Evolutionary conservation across 2,888 invertebrate genomes (phyloP).

Genomic region (Syrphus vitripennis): DNA sequence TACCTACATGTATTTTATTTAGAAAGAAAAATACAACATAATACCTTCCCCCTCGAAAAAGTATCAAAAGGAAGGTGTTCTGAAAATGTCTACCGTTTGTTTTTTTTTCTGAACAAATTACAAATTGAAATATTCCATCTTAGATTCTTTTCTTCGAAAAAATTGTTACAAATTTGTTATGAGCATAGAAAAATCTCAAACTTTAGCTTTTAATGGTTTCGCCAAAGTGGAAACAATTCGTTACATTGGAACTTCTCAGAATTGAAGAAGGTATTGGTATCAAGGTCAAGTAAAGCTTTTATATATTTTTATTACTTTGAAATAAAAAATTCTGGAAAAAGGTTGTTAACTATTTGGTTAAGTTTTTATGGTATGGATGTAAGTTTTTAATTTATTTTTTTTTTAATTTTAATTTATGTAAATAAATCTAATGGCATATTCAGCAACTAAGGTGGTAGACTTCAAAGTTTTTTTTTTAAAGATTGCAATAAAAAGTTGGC

Average conservation of each 20-base stretch:
- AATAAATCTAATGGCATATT: too few species aligned
- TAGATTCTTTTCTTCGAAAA: background rate
- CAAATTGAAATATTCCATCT: background rate
- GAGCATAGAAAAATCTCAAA: conserved; percentile 1
- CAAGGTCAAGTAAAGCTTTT: background rate
- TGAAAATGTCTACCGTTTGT: background rate
- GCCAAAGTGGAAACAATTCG: background rate
- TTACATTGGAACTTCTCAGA: background rate
- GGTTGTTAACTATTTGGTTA: too few species aligned
- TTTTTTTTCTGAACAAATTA: background rate
- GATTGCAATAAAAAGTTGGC: too few species aligned
- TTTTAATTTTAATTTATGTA: too few species aligned
- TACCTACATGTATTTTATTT: background rate
- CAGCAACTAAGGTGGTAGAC: too few species aligned
- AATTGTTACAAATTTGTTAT: background rate
- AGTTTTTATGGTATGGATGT: too few species aligned
- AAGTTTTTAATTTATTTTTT: too few species aligned
- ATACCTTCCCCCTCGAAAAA: too few species aligned
- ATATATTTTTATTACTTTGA: background rate
- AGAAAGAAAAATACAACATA: background rate
- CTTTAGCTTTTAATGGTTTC: background rate
- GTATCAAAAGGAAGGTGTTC: background rate
- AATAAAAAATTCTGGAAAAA: too few species aligned
- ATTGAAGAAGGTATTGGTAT: too few species aligned
- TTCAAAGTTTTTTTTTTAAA: too few species aligned